Conservation (phyloP, 2,888 invertebrate species). For the Trichacis sp. region DNA sequence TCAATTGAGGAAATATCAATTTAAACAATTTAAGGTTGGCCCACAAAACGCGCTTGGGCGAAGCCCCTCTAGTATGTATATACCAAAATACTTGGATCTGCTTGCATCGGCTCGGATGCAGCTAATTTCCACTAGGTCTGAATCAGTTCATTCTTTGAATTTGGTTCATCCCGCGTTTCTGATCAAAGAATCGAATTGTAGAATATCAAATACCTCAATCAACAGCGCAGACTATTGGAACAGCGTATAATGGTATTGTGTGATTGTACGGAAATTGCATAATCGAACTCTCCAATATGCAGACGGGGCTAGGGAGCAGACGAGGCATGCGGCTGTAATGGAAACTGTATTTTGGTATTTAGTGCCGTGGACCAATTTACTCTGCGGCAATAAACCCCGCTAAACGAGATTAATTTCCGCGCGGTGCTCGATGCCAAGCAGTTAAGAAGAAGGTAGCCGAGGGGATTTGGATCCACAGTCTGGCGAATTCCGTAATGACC, state of each 20-base stretch:
- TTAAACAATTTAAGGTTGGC: no score
- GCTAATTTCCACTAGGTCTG: no score
- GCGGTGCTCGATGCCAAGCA: constrained; percentile 32
- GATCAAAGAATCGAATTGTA: not conserved
- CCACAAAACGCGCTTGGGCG: no score
- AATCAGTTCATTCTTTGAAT: no score
- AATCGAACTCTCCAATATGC: constrained; percentile 33
- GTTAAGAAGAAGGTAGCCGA: constrained; percentile 40
- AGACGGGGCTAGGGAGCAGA: constrained; percentile 27
- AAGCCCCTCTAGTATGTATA: no score
- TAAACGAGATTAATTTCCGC: constrained; percentile 62
- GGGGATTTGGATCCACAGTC: constrained; percentile 30
- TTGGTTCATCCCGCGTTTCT: no score
- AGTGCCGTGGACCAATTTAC: constrained; percentile 61
- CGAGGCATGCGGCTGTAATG: constrained; percentile 32
- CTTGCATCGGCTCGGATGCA: no score
- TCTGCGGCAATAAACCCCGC: constrained; percentile 59
- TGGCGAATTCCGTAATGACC: constrained; percentile 22
- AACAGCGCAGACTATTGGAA: not conserved
- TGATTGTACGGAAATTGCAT: constrained; percentile 31
- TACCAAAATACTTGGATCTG: no score
- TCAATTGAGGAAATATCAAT: no score
- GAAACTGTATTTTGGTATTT: constrained; percentile 54
- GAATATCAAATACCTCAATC: not conserved
- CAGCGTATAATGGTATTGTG: constrained; percentile 16